Evolutionary conservation across 2,113 vertebrate genomes (phyloP).

Genomic region (Colossoma macropomum): DNA sequence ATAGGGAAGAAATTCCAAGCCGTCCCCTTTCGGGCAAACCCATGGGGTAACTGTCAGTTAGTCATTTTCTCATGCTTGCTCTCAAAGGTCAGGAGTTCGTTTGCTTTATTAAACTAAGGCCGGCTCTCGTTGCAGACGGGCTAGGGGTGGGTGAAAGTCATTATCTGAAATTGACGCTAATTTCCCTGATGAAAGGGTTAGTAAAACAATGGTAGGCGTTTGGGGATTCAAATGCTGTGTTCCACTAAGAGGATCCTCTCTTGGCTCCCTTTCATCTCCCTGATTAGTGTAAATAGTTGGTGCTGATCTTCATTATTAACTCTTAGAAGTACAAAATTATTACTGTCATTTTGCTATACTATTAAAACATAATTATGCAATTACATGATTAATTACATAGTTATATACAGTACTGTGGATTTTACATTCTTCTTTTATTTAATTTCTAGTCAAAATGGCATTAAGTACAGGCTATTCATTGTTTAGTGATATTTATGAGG

Average conservation of each 20-base stretch:
- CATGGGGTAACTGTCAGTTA: not conserved
- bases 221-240: conserved; percentile 41
- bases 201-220: conserved; percentile 46
- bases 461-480: too few relatives aligned
- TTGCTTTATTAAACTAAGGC: conserved; percentile 38
- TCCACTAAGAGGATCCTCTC: conserved; percentile 40
- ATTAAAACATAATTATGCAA: not conserved
- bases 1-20: not conserved
- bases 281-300: conserved; percentile 32
- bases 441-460: not conserved
- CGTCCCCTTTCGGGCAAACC: not conserved
- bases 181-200: conserved; percentile 54
- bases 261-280: conserved; percentile 46
- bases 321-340: not conserved
- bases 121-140: not conserved
- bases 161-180: conserved; percentile 56
- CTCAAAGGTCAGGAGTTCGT: conserved; percentile 35
- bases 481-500: too few relatives aligned
- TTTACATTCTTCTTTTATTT: too few relatives aligned
- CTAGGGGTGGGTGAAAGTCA: not conserved
- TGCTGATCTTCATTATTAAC: not conserved
- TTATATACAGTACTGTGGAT: too few relatives aligned
- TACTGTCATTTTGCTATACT: not conserved
- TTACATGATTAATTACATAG: not conserved
- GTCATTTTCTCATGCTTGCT: not conserved